phyloP scores from a whole-genome alignment of 2,113 vertebrate genomes.

The Urocitellus parryii region DNA sequence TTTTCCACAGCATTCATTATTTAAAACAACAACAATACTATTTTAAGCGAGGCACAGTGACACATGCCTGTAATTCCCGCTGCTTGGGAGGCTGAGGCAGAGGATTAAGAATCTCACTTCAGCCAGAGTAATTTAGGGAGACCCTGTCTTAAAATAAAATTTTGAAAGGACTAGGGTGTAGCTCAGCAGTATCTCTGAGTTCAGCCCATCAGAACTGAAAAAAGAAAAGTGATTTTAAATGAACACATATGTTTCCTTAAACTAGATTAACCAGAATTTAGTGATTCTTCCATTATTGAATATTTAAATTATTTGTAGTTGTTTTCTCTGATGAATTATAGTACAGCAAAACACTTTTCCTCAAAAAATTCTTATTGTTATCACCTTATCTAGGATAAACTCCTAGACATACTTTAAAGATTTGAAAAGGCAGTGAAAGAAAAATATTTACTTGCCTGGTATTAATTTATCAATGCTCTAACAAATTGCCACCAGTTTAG shows the following conservation, averaged over 20 bases:
- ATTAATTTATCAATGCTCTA: neutral
- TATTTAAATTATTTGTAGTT: neutral
- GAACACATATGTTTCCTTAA: neutral
- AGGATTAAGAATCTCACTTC: too few relatives aligned
- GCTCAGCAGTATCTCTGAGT: too few relatives aligned
- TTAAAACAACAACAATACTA: neutral
- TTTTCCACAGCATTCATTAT: neutral
- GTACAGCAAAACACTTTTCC: neutral
- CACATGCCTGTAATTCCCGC: too few relatives aligned
- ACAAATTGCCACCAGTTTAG: neutral
- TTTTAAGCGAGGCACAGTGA: too few relatives aligned
- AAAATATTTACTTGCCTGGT: neutral
- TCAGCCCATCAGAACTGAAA: too few relatives aligned
- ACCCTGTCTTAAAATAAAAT: too few relatives aligned
- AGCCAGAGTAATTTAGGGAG: too few relatives aligned
- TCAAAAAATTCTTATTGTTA: neutral
- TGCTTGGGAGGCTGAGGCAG: too few relatives aligned
- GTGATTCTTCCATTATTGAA: neutral
- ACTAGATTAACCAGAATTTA: neutral
- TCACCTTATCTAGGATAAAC: neutral
- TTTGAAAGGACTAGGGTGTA: too few relatives aligned
- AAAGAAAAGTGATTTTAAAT: neutral
- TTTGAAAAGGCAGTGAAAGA: neutral
- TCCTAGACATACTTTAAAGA: neutral
- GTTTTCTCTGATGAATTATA: neutral